A percentile compares a stretch with the other conserved stretches of the same genome.
Evolutionary conservation across 2,888 invertebrate genomes (phyloP).

Genomic region (Lottia gigantea): DNA sequence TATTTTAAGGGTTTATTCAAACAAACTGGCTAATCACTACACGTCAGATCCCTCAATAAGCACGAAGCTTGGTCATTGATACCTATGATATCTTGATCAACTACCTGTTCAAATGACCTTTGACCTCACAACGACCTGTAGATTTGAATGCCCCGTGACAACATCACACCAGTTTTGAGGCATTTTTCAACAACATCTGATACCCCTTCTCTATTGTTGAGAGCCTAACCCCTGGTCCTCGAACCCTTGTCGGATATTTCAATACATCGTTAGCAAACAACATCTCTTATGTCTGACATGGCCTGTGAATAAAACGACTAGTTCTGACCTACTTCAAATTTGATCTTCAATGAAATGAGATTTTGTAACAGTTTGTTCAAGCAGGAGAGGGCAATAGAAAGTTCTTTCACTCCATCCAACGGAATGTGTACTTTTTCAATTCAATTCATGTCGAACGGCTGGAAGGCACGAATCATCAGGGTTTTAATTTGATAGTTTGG

Average conservation of each 20-base stretch:
- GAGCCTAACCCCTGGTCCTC: constrained; percentile 1
- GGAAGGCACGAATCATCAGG: constrained; percentile 15
- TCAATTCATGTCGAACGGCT: constrained; percentile 15
- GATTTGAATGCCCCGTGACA: constrained; percentile 17
- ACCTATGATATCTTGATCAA: neutral
- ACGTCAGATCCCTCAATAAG: constrained; percentile 2
- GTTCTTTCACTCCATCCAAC: constrained; percentile 15
- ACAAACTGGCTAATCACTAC: constrained; percentile 16
- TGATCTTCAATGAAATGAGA: constrained; percentile 4
- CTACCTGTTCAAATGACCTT: constrained; percentile 16
- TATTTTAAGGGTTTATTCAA: constrained; percentile 19
- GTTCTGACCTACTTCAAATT: constrained; percentile 19
- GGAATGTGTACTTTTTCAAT: constrained; percentile 23
- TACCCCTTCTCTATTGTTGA: neutral
- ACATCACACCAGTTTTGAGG: constrained; percentile 13
- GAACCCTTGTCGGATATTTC: constrained; percentile 13
- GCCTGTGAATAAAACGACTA: constrained; percentile 18
- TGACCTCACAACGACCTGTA: constrained; percentile 17
- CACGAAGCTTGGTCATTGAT: constrained; percentile 15
- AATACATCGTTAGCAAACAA: constrained; percentile 18
- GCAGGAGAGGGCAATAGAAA: constrained; percentile 15
- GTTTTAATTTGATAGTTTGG: constrained; percentile 13
- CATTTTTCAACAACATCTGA: constrained; percentile 13
- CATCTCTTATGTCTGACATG: constrained; percentile 18
- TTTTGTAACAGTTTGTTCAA: constrained; percentile 26